phyloP scores from a whole-genome alignment of 2,797 vertebrate species.

The Leptatherina wallacei region DNA sequence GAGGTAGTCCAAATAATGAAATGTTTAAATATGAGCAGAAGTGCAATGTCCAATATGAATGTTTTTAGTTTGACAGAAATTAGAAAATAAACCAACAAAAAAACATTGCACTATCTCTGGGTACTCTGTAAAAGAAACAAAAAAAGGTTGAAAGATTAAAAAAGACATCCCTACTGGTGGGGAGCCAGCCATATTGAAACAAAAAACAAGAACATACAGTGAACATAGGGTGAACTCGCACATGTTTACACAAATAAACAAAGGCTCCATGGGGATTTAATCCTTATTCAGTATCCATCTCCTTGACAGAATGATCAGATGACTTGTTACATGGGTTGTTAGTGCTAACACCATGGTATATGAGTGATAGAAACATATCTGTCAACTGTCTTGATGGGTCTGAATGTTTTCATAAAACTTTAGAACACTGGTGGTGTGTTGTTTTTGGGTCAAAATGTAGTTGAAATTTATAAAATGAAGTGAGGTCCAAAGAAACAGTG shows the following conservation, averaged over 20 bases:
- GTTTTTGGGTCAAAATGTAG: not conserved
- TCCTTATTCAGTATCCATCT: conserved; percentile 24
- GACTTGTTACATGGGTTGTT: conserved; percentile 11
- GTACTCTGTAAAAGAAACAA: too few species aligned
- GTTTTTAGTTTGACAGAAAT: too few species aligned
- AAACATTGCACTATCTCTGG: too few species aligned
- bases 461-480: not conserved
- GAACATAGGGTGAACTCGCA: conserved; percentile 19
- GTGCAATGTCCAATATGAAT: too few species aligned
- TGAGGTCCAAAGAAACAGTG: not conserved
- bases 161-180: too few species aligned
- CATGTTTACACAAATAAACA: conserved; percentile 9
- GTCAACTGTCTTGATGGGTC: not conserved
- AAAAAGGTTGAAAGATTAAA: too few species aligned
- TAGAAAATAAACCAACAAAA: too few species aligned
- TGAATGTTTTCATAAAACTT: not conserved
- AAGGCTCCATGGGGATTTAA: not conserved
- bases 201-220: too few species aligned
- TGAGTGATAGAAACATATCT: not conserved
- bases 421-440: not conserved
- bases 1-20: too few species aligned
- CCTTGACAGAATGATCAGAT: conserved; percentile 24
- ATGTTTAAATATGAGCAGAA: too few species aligned
- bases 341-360: conserved; percentile 6
- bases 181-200: too few species aligned